Evolutionary conservation across 2,797 vertebrate species (phyloP).

Genomic region (Sebastolobus alascanus): DNA sequence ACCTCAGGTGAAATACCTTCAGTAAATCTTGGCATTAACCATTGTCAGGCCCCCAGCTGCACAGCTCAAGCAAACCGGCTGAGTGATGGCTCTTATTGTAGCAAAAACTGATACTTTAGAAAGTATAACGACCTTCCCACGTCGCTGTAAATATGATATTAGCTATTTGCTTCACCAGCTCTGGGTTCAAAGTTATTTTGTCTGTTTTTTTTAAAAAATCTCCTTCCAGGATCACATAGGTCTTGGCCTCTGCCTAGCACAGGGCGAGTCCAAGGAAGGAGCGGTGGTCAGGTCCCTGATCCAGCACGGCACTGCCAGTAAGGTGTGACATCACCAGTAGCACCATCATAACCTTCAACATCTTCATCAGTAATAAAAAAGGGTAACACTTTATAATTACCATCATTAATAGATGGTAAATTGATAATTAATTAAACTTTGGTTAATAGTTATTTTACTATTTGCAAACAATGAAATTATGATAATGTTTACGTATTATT

Average conservation of each 20-base stretch:
- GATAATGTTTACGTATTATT: no score
- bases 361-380: not conserved
- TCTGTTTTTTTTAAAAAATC: not conserved
- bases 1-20: conserved; percentile 66
- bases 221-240: conserved; percentile 61
- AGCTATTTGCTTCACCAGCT: not conserved
- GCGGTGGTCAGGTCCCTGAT: conserved; percentile 62
- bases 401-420: no score
- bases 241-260: conserved; percentile 63
- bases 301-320: conserved; percentile 67
- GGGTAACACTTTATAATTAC: no score
- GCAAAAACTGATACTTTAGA: not conserved
- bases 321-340: conserved; percentile 60
- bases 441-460: no score
- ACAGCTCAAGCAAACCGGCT: not conserved
- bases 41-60: conserved; percentile 3
- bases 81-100: not conserved
- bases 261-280: conserved; percentile 48
- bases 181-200: not conserved
- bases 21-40: conserved; percentile 23
- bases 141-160: not conserved
- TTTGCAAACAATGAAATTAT: no score
- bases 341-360: not conserved
- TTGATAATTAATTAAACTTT: no score
- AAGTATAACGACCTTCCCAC: not conserved